Evolutionary conservation across 2,797 vertebrate species (phyloP).

Genomic region (Myotis findleyi): DNA sequence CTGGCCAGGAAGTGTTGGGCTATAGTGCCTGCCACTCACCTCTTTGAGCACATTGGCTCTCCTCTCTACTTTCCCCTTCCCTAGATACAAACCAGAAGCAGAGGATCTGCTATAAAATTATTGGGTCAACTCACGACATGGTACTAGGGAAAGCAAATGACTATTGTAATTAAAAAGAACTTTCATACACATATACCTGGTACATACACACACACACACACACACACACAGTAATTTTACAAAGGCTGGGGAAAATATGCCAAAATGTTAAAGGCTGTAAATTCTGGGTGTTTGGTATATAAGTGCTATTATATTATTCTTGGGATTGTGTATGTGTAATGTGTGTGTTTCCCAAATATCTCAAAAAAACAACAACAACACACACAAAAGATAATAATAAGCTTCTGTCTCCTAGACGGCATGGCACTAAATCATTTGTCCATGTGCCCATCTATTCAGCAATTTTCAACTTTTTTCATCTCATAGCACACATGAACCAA

Average conservation of each 20-base stretch:
- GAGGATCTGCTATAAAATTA: neutral
- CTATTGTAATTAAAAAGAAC: neutral
- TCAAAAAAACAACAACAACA: neutral
- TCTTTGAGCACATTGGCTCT: neutral
- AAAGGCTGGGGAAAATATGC: conserved; percentile 40
- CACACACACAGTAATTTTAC: neutral
- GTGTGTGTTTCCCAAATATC: conserved; percentile 20
- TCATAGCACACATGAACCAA: neutral
- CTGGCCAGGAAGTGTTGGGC: neutral
- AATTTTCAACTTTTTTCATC: neutral
- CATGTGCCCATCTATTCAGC: neutral
- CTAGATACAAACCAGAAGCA: conserved; percentile 37
- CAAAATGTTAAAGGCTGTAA: conserved; percentile 30
- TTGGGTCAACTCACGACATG: neutral
- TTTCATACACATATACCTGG: neutral
- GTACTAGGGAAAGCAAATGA: neutral
- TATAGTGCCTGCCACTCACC: neutral
- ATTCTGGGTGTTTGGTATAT: neutral
- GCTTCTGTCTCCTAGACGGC: neutral
- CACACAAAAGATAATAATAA: neutral
- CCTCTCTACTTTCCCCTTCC: neutral
- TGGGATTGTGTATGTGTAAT: neutral
- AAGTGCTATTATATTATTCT: neutral
- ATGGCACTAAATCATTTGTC: neutral
- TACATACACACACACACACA: neutral